Percentiles rank a stretch among this genome's conserved stretches.
phyloP scores from a whole-genome alignment of 2,797 vertebrate species.

The Notamacropus eugenii region DNA sequence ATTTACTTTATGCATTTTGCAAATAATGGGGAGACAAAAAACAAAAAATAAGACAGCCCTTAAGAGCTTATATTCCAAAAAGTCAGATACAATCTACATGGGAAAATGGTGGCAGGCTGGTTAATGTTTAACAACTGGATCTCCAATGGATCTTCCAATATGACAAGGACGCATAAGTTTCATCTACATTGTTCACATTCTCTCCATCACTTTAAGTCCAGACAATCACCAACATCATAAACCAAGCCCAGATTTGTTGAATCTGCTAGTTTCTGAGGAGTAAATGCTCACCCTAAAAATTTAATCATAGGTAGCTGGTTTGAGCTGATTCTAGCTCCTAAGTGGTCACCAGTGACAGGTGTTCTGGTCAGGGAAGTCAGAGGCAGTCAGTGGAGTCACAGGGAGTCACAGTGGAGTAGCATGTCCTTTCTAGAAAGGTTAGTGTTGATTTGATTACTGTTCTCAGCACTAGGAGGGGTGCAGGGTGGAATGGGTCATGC shows the following conservation, averaged over 20 bases:
- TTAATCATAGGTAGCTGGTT: neutral
- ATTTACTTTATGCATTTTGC: neutral
- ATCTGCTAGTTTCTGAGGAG: neutral
- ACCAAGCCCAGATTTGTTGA: neutral
- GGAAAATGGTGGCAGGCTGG: neutral
- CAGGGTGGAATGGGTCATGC: neutral
- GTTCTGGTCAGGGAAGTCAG: neutral
- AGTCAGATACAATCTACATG: neutral
- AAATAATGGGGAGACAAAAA: neutral
- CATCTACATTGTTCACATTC: neutral
- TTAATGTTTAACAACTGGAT: neutral
- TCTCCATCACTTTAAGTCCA: neutral
- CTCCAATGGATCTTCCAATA: neutral
- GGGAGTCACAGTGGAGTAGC: neutral
- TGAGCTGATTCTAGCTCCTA: neutral
- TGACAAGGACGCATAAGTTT: neutral
- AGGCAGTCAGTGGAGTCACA: neutral
- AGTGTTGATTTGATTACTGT: neutral
- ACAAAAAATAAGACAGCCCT: neutral
- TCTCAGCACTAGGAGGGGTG: neutral
- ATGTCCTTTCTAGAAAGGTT: neutral
- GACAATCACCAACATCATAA: neutral
- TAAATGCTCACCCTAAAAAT: neutral
- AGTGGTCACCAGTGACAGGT: neutral
- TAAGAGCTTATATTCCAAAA: neutral